Evolutionary conservation across 2,888 invertebrate genomes (phyloP).

Genomic region (Hemithea aestivaria): DNA sequence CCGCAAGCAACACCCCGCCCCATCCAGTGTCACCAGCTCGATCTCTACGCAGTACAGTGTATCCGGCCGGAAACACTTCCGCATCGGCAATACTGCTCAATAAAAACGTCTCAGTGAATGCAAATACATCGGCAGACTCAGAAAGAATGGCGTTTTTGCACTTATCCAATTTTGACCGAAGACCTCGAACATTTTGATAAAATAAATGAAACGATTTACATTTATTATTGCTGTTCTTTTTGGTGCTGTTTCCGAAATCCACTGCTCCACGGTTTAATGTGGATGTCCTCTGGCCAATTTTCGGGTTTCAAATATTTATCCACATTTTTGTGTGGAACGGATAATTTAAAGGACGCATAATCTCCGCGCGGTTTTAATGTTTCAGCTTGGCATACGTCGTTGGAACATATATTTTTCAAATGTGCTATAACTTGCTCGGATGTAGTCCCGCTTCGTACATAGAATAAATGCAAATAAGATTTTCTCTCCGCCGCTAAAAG

Average conservation of each 20-base stretch:
- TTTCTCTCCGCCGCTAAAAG: constrained; percentile 1
- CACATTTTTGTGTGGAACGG: neutral
- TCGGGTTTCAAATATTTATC: constrained; percentile 1
- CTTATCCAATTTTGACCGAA: constrained; percentile 1
- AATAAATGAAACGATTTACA: constrained; percentile 1
- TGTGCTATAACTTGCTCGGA: constrained; percentile 1
- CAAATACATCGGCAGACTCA: constrained; percentile 1
- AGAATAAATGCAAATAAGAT: constrained; percentile 4
- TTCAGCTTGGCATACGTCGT: constrained; percentile 2
- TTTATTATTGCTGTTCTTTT: neutral
- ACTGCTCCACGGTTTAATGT: constrained; percentile 4
- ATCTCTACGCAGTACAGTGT: too few relatives aligned
- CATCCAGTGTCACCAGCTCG: too few relatives aligned
- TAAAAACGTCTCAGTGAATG: constrained; percentile 4
- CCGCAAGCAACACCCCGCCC: too few relatives aligned
- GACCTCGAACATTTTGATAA: constrained; percentile 8
- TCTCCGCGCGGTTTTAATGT: constrained; percentile 4
- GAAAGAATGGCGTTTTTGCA: constrained; percentile 3
- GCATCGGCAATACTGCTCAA: too few relatives aligned
- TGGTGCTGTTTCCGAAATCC: constrained; percentile 5
- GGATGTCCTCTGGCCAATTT: constrained; percentile 4
- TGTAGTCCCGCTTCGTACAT: constrained; percentile 1
- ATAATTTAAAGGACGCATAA: constrained; percentile 5
- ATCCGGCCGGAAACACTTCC: too few relatives aligned
- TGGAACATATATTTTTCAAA: constrained; percentile 1